Base-by-base conservation (phyloP, 2,888 invertebrate species). In the Morpho helenor region DNA sequence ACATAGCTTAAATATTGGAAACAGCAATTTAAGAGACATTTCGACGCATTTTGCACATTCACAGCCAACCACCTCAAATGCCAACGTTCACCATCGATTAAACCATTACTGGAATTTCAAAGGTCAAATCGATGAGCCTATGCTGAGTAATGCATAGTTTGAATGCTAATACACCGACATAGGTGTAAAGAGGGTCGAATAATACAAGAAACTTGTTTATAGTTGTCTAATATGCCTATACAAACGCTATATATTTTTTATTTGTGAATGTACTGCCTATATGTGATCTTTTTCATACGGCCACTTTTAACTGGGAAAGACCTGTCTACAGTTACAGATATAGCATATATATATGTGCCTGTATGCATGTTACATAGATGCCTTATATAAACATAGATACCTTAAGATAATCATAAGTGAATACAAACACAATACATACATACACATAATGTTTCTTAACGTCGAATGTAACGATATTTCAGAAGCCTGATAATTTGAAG, bases 21-120 rank as follows among this genome's bases (percentile, higher is more conserved):
- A 44, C 43, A 44, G 7, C 9, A 23, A 9, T 44, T 64, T 44
- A 39, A 52, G 39, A 10, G 50, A 53, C 9, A 51, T 41, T 47
- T 53, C 52, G 23, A 50, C 39, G 44, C 52, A 42, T 45, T 61
- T 61, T 56, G 31, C 49, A 58, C 31, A 48, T 48, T 56, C 46
- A 57, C 46, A 49, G 48, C 50, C 42, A 54, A 56, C 10, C 51
- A 55, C 61, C 57, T 31, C 57, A 65, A 71, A 72, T 72, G 60
- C 68, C 70, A 66, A 71, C 69, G 76, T 71, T 74, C 72, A 67
- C 68, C 67, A 71, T 66, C 68, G 75, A 68, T 71, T 68, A 64
- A 65, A 73, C 71, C 76, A 77, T 77, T 70, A 68, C 73, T 71
- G 73, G 77, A 76, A 84, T 86, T 76, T 71, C 79, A 74, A 74